Conservation (phyloP, 2,797 vertebrate genomes). For the Staurois parvus region DNA sequence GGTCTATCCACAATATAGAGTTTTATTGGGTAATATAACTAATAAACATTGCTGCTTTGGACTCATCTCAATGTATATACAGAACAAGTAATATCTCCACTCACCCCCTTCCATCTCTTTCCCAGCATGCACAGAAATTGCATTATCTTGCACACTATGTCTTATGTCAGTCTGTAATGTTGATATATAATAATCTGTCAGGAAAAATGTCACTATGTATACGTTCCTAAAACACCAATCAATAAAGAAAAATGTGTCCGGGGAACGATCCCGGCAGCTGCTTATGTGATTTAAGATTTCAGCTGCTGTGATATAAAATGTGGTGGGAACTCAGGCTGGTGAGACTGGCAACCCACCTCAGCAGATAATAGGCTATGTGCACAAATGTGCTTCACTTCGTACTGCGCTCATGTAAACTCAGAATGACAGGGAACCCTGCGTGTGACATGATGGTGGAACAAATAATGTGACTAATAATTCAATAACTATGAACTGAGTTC, state of each 20-base stretch:
- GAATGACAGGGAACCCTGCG: neutral
- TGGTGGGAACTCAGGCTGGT: neutral
- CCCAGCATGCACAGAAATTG: neutral
- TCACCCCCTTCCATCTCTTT: neutral
- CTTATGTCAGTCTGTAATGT: neutral
- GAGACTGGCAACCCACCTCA: neutral
- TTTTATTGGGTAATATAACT: too few species aligned
- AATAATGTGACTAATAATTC: neutral
- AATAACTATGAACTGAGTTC: too few species aligned
- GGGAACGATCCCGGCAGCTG: neutral
- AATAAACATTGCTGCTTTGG: neutral
- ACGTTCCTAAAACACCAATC: neutral
- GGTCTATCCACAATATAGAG: too few species aligned
- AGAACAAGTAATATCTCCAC: neutral
- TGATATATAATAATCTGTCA: constrained; percentile 11
- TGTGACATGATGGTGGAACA: neutral
- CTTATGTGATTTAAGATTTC: neutral
- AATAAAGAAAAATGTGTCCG: constrained; percentile 21
- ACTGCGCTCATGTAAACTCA: neutral
- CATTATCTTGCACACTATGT: neutral
- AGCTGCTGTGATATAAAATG: neutral
- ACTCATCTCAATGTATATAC: neutral
- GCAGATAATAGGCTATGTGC: neutral
- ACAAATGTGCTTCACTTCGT: neutral
- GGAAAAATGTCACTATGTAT: constrained; percentile 19